Base-by-base conservation (phyloP, 2,888 invertebrate genomes). In the Troglohyphantes excavatus region DNA sequence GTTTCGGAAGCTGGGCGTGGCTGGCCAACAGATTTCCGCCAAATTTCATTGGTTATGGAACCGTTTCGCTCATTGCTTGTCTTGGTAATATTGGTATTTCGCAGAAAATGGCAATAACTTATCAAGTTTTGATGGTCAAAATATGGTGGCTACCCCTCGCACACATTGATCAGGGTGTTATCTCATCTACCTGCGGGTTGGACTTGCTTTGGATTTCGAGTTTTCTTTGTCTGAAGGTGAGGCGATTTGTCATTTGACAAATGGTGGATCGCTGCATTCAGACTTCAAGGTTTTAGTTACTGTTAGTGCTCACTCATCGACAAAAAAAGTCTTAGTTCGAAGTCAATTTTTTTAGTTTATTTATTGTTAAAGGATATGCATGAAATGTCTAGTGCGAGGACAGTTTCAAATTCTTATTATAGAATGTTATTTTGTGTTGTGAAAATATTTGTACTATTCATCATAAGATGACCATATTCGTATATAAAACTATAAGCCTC, bases 11-110 rank as follows among this genome's bases (percentile, higher is more conserved):
- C 43, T 82, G 88, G 88, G 88, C 76, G 88, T 89, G 88, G 88
- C 43, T 33, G 61, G 29, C 63, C 53, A 83, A 72, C 82, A 81
- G 75, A 88, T 81, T 88, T 73, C 75, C 73, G 68, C 73, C 81
- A 88, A 88, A 88, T 88, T 88, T 88, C 88, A 88, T 88, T 88
- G 88, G 88, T 75, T 88, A 82, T 88, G 82, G 88, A 82, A 88
- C 88, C 87, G 81, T 81, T 87, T 72, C 87, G 81, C 87, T 73
- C 59, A 70, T 81, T 81, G 53, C 73, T 68, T 39, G 84, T 70
- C 26, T 72, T 43, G 63, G 65, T 70, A 67, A 61, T 86, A 73
- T 88, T 88, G 70, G 65, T 88, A 82, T 88, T 88, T 88, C 81
- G 73, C 65, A 59, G 88, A 88, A 88, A 79, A 75, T 33, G 33